These are phyloP conservation scores for Scylla paramamosain DNA, from an alignment of 1,140 invertebrate genomes.

Conservation along the genomic window DNA sequence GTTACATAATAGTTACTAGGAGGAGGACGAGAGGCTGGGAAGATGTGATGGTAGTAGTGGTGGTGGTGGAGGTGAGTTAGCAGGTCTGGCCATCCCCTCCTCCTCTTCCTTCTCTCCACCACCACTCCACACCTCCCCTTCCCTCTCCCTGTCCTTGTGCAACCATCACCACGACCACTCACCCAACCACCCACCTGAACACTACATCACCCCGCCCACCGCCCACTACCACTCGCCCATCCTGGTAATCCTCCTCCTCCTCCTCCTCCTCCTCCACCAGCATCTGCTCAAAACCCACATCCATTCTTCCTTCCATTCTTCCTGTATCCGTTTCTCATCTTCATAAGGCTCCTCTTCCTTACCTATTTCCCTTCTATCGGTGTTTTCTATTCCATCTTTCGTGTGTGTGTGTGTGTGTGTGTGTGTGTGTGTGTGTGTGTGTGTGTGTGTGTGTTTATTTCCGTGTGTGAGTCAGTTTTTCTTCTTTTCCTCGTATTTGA, in stretches of 20 bases:
- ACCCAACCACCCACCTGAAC: too few species aligned
- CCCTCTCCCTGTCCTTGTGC: not conserved
- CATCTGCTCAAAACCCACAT: too few species aligned
- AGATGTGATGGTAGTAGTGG: not conserved
- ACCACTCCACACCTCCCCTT: not conserved
- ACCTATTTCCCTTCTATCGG: not conserved
- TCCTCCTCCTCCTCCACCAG: too few species aligned
- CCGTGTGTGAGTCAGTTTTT: too few species aligned
- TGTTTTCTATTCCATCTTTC: too few species aligned
- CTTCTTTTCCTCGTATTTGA: too few species aligned
- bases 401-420: too few species aligned
- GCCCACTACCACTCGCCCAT: too few species aligned
- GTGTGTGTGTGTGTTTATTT: too few species aligned
- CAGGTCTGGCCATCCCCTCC: not conserved
- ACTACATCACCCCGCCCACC: not conserved
- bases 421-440: too few species aligned
- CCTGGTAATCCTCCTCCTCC: too few species aligned
- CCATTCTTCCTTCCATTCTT: not conserved
- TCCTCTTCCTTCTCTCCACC: not conserved
- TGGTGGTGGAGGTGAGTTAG: not conserved
- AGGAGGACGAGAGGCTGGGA: not conserved
- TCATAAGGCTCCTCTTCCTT: not conserved
- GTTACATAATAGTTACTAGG: not conserved
- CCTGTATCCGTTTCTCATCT: not conserved
- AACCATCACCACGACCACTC: not conserved